These are phyloP conservation scores for Astyanax mexicanus DNA, from an alignment of 2,797 vertebrate genomes.

Conservation along the genomic window DNA sequence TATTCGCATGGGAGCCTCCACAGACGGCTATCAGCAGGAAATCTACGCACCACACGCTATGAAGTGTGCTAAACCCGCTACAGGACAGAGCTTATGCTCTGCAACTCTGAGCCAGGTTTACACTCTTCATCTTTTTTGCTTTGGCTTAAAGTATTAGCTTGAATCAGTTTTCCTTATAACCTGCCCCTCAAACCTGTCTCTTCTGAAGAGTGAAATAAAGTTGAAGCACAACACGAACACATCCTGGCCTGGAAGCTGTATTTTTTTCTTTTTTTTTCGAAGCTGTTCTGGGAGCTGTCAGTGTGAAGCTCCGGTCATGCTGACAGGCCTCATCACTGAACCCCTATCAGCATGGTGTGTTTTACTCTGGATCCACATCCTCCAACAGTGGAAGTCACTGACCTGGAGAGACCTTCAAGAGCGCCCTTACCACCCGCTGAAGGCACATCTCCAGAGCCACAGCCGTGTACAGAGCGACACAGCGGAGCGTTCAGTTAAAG, in stretches of 20 bases:
- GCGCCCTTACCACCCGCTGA: slow-evolving; percentile 39
- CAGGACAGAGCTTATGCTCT: slow-evolving; percentile 28
- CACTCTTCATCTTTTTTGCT: not conserved
- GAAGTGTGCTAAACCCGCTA: slow-evolving; percentile 15
- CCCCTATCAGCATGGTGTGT: slow-evolving; percentile 71
- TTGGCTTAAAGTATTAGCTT: slow-evolving; percentile 1
- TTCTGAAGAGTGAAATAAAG: not conserved
- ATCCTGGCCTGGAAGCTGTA: slow-evolving; percentile 10
- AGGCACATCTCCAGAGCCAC: slow-evolving; percentile 53
- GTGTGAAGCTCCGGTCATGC: slow-evolving; percentile 46
- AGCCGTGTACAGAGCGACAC: slow-evolving; percentile 40
- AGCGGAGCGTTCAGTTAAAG: slow-evolving; percentile 49
- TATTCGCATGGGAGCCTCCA: slow-evolving; percentile 33
- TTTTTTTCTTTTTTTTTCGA: slow-evolving; percentile 5
- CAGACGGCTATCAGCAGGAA: slow-evolving; percentile 49
- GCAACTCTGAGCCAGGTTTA: slow-evolving; percentile 4
- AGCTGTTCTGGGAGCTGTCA: slow-evolving; percentile 35
- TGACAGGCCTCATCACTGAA: slow-evolving; percentile 73
- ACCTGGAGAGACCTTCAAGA: slow-evolving; percentile 70
- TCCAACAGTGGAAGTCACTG: slow-evolving; percentile 68
- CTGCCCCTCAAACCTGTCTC: not conserved
- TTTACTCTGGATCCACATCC: slow-evolving; percentile 69
- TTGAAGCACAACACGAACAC: not conserved
- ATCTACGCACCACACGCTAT: slow-evolving; percentile 44
- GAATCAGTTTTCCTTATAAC: not conserved